Evolutionary conservation across 2,888 invertebrate species (phyloP), one percentile per base, ranked within the genome.

Genomic region (Serrognathus titanus): DNA sequence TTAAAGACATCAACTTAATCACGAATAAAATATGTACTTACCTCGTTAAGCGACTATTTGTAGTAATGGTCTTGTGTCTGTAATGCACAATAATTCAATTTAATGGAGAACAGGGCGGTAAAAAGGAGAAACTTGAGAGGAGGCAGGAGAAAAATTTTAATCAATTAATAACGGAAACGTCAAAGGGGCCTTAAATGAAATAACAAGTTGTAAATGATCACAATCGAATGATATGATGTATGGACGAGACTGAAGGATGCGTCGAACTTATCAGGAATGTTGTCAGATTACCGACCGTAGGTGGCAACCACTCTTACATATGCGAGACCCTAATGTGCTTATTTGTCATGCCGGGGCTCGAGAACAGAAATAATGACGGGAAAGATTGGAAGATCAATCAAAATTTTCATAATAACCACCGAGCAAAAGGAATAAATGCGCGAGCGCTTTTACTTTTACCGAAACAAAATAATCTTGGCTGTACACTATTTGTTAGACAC

Each of bases 191-290:
- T 40, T 60, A 62, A 64, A 62, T 57, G 59, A 57, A 63, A 65
- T 65, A 65, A 65, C 65, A 63, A 62, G 63, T 62, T 65, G 65
- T 63, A 62, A 65, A 65, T 65, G 65, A 65, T 58, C 59, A 59
- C 59, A 63, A 63, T 60, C 61, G 59, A 59, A 56, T 51, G 51
- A 51, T 61, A 67, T 70, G 70, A 71, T 66, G 69, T 67, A 70
- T 70, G 67, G 62, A 58, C 63, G 64, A 63, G 63, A 64, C 66
- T 68, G 67, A 69, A 63, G 66, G 68, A 72, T 70, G 68, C 65
- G 66, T 69, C 70, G 66, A 70, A 70, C 68, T 70, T 68, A 70
- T 69, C 70, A 67, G 68, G 70, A 72, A 71, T 71, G 72, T 71
- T 71, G 71, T 71, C 68, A 68, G 69, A 69, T 71, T 71, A 68